phyloP scores from a whole-genome alignment of 2,113 vertebrate genomes.

The Brachyhypopomus gauderio region DNA sequence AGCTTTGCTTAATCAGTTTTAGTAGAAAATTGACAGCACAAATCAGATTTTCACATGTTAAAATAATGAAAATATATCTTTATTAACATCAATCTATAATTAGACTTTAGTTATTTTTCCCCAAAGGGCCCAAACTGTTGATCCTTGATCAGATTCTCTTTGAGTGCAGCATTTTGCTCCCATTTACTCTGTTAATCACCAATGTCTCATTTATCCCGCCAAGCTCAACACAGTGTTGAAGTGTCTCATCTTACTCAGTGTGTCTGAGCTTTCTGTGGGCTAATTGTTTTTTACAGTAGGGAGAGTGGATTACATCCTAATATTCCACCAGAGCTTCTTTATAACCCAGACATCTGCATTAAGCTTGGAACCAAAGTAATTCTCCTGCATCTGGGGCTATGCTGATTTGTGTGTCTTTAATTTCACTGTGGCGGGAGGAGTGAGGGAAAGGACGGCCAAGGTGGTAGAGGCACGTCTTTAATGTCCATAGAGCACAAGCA shows the following conservation, averaged over 20 bases:
- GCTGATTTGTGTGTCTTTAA: too few relatives aligned
- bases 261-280: background rate
- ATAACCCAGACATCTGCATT: background rate
- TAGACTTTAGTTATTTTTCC: background rate
- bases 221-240: background rate
- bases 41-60: background rate
- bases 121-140: background rate
- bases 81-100: background rate
- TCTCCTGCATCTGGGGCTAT: too few relatives aligned
- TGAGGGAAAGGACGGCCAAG: too few relatives aligned
- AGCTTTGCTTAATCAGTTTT: background rate
- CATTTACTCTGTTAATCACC: background rate
- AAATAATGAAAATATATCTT: background rate
- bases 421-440: too few relatives aligned
- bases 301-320: background rate
- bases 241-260: background rate
- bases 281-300: background rate
- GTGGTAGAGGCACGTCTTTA: too few relatives aligned
- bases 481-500: too few relatives aligned
- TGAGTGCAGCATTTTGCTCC: background rate
- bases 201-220: background rate
- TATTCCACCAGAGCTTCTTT: background rate
- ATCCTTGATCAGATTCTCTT: background rate
- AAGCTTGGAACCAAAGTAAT: background rate
- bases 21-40: background rate